A percentile compares a stretch with the other conserved stretches of the same genome.
phyloP scores from a whole-genome alignment of 2,797 vertebrate genomes.

The Megalops cyprinoides region DNA sequence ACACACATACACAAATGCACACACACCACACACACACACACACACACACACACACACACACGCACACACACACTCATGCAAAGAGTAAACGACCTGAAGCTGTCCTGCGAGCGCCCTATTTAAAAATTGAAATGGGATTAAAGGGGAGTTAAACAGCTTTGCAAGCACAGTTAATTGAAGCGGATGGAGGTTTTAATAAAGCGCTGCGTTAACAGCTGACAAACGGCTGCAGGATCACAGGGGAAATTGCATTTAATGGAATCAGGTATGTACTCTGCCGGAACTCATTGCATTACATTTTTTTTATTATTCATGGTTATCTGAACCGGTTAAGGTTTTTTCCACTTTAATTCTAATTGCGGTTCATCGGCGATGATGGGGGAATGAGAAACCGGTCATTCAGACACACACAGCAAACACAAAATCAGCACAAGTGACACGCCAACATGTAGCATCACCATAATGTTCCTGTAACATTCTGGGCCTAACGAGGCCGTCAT shows the following conservation, averaged over 20 bases:
- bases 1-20: conserved; percentile 34
- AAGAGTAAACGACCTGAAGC: conserved; percentile 43
- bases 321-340: conserved; percentile 66
- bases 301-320: conserved; percentile 58
- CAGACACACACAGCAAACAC: not conserved
- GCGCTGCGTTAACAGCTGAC: conserved; percentile 81
- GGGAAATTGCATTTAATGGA: conserved; percentile 80
- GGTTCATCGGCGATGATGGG: conserved; percentile 38
- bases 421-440: not conserved
- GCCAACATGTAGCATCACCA: not conserved
- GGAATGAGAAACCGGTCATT: not conserved
- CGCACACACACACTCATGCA: conserved; percentile 36
- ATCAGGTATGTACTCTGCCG: conserved; percentile 79
- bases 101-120: conserved; percentile 67
- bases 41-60: conserved; percentile 31
- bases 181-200: conserved; percentile 82
- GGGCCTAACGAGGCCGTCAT: not conserved
- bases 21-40: not conserved
- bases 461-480: not conserved
- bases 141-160: conserved; percentile 79
- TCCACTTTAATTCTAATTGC: conserved; percentile 65
- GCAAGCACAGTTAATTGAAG: conserved; percentile 78
- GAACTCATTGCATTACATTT: conserved; percentile 75
- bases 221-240: conserved; percentile 76
- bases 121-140: conserved; percentile 79